Percentiles rank a stretch among this genome's conserved stretches.
phyloP scores from a whole-genome alignment of 2,797 vertebrate genomes.

The Etheostoma perlongum region DNA sequence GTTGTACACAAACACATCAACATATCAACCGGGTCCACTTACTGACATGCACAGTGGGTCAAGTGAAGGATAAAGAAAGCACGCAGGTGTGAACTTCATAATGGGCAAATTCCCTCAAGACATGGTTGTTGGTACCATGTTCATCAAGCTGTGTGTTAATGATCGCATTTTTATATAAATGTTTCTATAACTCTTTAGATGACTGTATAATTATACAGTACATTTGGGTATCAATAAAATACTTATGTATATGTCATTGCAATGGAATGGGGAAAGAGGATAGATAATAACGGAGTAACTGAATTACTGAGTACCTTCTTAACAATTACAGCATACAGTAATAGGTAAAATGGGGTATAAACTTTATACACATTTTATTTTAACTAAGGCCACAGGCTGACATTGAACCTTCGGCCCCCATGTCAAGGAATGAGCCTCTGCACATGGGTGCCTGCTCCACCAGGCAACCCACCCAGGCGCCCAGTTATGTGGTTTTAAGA shows the following conservation, averaged over 20 bases:
- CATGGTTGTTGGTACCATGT: constrained; percentile 21
- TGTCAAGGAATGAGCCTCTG: no score
- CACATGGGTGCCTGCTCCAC: no score
- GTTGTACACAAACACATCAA: constrained; percentile 40
- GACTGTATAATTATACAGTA: background rate
- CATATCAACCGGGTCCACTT: constrained; percentile 54
- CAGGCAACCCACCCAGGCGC: no score
- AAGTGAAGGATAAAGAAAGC: constrained; percentile 1
- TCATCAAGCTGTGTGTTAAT: constrained; percentile 15
- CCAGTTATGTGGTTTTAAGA: background rate
- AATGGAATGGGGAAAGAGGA: background rate
- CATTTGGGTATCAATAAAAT: background rate
- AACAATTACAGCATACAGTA: background rate
- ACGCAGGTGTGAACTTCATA: constrained; percentile 10
- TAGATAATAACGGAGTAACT: background rate
- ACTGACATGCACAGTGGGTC: constrained; percentile 5
- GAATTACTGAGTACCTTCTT: background rate
- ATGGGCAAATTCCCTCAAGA: constrained; percentile 35
- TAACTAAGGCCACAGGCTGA: no score
- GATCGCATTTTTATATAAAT: background rate
- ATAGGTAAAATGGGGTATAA: background rate
- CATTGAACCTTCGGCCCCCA: no score
- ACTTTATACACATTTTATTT: background rate
- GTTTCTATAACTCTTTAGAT: background rate
- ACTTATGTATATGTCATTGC: no score